Percentiles rank a stretch among this genome's conserved stretches.
These are phyloP conservation scores for Rhinichthys klamathensis DNA, from an alignment of 2,113 vertebrate genomes.

Conservation along the genomic window DNA sequence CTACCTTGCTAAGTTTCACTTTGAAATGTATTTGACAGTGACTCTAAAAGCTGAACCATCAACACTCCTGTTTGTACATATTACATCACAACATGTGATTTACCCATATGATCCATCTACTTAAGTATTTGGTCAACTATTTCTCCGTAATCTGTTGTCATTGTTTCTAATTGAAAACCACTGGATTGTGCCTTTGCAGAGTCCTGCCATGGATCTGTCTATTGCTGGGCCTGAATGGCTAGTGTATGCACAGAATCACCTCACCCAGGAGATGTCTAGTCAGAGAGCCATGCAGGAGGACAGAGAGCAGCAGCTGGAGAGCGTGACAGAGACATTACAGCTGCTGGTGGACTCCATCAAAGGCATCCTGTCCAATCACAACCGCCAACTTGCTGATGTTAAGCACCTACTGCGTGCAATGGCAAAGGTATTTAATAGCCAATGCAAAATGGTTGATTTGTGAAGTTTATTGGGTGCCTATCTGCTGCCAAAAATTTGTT, in stretches of 20 bases:
- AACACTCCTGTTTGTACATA: too few relatives aligned
- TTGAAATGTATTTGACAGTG: not conserved
- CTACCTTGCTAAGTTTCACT: not conserved
- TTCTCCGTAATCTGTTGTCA: not conserved
- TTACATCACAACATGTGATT: too few relatives aligned
- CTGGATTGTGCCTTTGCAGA: constrained; percentile 71
- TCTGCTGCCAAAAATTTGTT: not conserved
- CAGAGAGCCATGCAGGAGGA: constrained; percentile 87
- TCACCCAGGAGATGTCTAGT: constrained; percentile 87
- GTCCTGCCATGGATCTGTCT: constrained; percentile 82
- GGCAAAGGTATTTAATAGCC: constrained; percentile 86
- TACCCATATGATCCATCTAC: too few relatives aligned
- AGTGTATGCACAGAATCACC: constrained; percentile 86
- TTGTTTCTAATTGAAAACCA: not conserved
- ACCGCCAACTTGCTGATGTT: constrained; percentile 93
- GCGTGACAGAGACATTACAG: constrained; percentile 90
- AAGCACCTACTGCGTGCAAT: constrained; percentile 96
- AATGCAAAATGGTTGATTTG: not conserved
- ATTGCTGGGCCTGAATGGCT: constrained; percentile 96
- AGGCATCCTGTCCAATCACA: constrained; percentile 91
- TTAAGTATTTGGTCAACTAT: not conserved
- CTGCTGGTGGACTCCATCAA: constrained; percentile 95
- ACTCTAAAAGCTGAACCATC: not conserved
- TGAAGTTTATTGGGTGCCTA: not conserved
- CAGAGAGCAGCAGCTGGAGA: constrained; percentile 90